Evolutionary conservation across 2,797 vertebrate species (phyloP), one percentile per base, ranked within the genome.

Genomic region (Austrolebias charrua): DNA sequence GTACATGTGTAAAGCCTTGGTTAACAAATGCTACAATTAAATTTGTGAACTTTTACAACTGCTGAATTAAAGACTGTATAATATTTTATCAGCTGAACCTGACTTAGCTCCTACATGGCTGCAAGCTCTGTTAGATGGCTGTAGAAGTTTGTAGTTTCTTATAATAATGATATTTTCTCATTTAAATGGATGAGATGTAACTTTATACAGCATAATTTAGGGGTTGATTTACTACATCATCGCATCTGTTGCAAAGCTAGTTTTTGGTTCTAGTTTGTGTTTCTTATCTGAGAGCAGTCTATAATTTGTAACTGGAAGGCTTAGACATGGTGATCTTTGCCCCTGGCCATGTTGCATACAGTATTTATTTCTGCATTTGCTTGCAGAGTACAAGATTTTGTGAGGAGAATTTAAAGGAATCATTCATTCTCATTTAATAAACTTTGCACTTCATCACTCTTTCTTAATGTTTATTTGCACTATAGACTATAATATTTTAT

Each of bases 311-410:
- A 10, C 18, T 20, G 46, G 19, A 12, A 47, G 46, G 6, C 46
- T 47, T 20, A 18, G 46, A 47, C 46, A 47, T 9, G 18, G 18
- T 47, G 46, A 47, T 47, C 46, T 47, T 47, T 47, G 46, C 46
- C 18, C 46, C 19, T 5, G 46, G 18, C 9, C 46, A 10, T 47
- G 46, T 19, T 47, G 46, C 46, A 47, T 47, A n/a, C n/a, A n/a
- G n/a, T n/a, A 47, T 47, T 18, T 47, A 47, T 47, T 47, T 18
- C 19, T 19, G 18, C 46, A 2, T n/a, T 45, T n/a, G 16, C 46
- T 19, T 47, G 46, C 11, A 11, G 46, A 20, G 7, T 47, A 11
- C 46, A 47, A 4, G 10, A 11, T 47, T 19, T 47, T 11, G 8
- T 45, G 16, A 45, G 18, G 18, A 11, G 46, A 47, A 47, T 47